These are phyloP conservation scores for Ophion obscuratus DNA, from an alignment of 2,888 invertebrate genomes.

Conservation along the genomic window DNA sequence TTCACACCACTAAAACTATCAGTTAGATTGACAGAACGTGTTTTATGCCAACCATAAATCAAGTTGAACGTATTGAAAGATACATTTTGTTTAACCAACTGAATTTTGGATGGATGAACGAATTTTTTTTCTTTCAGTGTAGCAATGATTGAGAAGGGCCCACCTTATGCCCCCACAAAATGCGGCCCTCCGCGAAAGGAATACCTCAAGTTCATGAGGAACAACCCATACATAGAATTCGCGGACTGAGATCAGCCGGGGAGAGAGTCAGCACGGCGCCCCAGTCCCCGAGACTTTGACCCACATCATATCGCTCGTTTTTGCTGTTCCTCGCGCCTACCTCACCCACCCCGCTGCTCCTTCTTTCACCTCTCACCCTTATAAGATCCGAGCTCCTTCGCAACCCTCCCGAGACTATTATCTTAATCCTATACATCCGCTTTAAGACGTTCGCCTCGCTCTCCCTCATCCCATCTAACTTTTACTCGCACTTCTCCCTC, in stretches of 20 bases:
- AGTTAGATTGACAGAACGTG: no score
- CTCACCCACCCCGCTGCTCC: slow-evolving; percentile 62
- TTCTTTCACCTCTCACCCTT: slow-evolving; percentile 42
- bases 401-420: slow-evolving; percentile 81
- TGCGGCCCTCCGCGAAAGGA: no score
- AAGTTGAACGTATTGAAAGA: no score
- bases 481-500: slow-evolving; percentile 36
- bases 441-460: slow-evolving; percentile 77
- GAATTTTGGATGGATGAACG: no score
- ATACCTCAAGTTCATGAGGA: not conserved
- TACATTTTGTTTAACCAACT: no score
- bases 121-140: no score
- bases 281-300: slow-evolving; percentile 82
- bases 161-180: no score
- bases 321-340: slow-evolving; percentile 74
- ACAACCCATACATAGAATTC: slow-evolving; percentile 36
- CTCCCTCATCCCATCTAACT: slow-evolving; percentile 41
- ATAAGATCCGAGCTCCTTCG: slow-evolving; percentile 75
- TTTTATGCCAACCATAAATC: no score
- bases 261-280: slow-evolving; percentile 78
- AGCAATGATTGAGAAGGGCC: no score
- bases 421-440: slow-evolving; percentile 83
- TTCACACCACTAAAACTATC: no score
- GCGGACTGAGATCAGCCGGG: slow-evolving; percentile 62
- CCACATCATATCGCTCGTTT: slow-evolving; percentile 83